Base-by-base conservation (phyloP, 1,140 invertebrate species). In the Drosophila nasuta region DNA sequence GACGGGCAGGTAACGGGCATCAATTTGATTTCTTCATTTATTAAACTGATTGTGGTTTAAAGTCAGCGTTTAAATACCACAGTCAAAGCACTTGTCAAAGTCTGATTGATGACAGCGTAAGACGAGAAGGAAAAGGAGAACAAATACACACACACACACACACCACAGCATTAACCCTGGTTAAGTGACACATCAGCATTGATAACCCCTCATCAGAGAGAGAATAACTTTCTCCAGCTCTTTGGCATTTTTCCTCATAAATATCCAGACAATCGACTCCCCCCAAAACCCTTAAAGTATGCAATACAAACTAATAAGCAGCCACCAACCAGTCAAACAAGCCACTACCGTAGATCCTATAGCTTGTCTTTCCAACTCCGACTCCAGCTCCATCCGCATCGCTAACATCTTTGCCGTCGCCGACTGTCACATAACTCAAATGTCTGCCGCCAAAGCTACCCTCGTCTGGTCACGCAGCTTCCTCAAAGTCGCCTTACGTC, bases 371-470 rank as follows among this genome's bases (percentile, higher is more conserved):
- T 11, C 20, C 41, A 28, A 51, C 57, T 17, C 17, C 51, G 25
- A 62, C 57, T 63, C 59, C 48, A 35, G 10, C 43, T 41, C 7
- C 35, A 65, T n/a, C 54, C 63, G 57, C 56, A 43, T 51, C 66
- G 48, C 59, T 17, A 30, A 46, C 70, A 13, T 52, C 68, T 25
- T 48, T 56, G 64, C 57, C 64, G 74, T 57, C 68, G 80, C 71
- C 83, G 74, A 56, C 76, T 88, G 85, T 78, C 85, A 89, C 85
- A 88, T 88, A 88, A 88, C 85, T 88, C 85, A 88, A 89, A 68
- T 85, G 85, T 88, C 85, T 88, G 85, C 49, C 71, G 77, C 75
- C 77, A 89, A 85, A 85, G 71, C 85, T 85, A 90, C 85, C 85
- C 85, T 85, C 66, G 85, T 90, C 85, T 89, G 85, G 85, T 89